These are phyloP conservation scores for Vulpes ferrilata DNA, from an alignment of 2,113 vertebrate species.

Conservation along the genomic window DNA sequence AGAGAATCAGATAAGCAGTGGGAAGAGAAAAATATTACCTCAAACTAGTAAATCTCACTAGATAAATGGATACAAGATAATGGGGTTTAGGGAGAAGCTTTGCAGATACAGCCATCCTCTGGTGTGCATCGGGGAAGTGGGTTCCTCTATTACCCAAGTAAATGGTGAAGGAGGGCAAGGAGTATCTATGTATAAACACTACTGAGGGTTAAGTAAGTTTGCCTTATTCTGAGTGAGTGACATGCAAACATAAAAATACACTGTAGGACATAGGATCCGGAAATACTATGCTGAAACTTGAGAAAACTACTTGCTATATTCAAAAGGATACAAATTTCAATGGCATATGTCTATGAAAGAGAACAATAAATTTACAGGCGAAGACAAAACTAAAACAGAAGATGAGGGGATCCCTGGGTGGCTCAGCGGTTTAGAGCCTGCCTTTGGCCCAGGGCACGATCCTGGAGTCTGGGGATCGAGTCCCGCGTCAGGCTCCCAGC, in stretches of 20 bases:
- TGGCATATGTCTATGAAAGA: neutral
- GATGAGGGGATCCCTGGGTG: neutral
- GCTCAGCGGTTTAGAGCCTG: too few relatives aligned
- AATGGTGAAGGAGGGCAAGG: neutral
- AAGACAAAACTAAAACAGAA: neutral
- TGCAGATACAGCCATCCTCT: neutral
- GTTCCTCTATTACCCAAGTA: neutral
- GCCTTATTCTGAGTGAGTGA: neutral
- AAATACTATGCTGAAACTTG: neutral
- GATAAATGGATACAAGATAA: neutral
- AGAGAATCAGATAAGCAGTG: neutral
- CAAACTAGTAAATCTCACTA: neutral
- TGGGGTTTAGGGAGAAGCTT: neutral
- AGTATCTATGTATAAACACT: neutral
- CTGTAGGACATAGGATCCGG: neutral
- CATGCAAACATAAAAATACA: neutral
- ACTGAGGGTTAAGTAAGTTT: neutral
- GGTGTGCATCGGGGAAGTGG: neutral
- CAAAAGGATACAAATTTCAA: neutral
- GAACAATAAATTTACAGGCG: neutral
- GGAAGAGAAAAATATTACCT: neutral
- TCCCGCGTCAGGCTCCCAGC: too few relatives aligned
- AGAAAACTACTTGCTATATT: neutral
- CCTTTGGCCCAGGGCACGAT: too few relatives aligned
- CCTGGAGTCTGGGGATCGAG: too few relatives aligned